Base-by-base conservation (phyloP, 92 coral and sea anemone genomes). In the Epizoanthus rinbou region DNA sequence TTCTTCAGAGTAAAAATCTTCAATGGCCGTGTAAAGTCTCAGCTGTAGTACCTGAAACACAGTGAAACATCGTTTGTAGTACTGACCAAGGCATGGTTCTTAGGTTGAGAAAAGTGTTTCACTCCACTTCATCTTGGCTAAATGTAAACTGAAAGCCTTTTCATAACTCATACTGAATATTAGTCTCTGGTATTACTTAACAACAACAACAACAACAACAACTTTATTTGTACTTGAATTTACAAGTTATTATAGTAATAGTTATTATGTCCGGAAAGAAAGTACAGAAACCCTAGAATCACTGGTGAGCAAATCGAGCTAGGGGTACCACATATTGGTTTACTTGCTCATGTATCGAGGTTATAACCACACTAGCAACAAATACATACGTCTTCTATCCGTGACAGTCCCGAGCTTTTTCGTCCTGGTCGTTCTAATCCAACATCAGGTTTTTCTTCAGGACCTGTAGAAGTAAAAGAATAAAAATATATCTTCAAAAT, bases 1-100 rank as follows among this genome's bases (percentile, higher is more conserved):
- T 85, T 95, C 98, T 75, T 95, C 95, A 15, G 97, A 94, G 57
- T 74, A 83, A 87, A 93, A 93, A 74, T 90, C 98, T 25, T 91
- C 91, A n/a, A 86, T 64, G 80, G 96, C 98, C 7, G 94, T 92
- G 91, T 93, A 95, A 52, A 90, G 89, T 60, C 91, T 88, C 43
- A 90, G 93, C 15, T 91, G 90, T 52, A 91, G 84, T n/a, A 91
- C 94, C 98, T 94, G 86, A 10, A 73, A 23, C 11, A 11, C 66
- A 17, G 56, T 17, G 54, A 3, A 50, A 50, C 15, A 13, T 50
- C 54, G 0, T 1, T 6, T 43, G 9, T 13, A 50, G 7, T 50
- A 50, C 54, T 9, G 54, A 50, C 15, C 16, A 50, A 50, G 2
- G 54, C 54, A 50, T 13, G 3, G 54, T 50, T 50, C 54, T 64